Evolutionary conservation across 2,113 vertebrate species (phyloP).

Genomic region (Chunga burmeisteri): DNA sequence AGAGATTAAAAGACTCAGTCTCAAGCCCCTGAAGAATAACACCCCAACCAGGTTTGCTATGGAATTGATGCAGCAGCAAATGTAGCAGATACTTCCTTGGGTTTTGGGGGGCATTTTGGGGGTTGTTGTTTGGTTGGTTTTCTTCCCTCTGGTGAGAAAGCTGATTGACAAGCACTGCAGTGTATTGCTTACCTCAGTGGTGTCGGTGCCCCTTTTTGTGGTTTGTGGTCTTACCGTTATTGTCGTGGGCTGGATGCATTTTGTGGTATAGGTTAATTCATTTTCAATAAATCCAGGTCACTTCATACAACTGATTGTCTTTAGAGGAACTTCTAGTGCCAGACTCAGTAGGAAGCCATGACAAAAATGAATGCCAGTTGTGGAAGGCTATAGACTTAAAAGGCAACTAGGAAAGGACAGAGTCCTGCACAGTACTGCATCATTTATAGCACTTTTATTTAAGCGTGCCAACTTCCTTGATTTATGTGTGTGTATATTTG

Average conservation of each 20-base stretch:
- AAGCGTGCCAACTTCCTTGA: neutral
- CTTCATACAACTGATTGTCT: neutral
- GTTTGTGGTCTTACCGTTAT: neutral
- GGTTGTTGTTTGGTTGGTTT: neutral
- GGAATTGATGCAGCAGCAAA: neutral
- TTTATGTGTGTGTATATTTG: slow-evolving; percentile 30
- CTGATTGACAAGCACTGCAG: neutral
- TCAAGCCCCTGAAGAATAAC: neutral
- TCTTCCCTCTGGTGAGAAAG: neutral
- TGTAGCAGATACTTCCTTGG: neutral
- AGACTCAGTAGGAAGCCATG: neutral
- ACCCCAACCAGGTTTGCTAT: neutral
- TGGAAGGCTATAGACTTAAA: neutral
- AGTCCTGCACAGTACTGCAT: neutral
- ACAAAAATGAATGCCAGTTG: neutral
- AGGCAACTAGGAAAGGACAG: neutral
- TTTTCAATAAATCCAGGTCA: neutral
- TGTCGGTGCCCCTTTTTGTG: neutral
- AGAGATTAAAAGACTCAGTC: neutral
- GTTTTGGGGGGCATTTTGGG: neutral
- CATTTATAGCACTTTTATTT: neutral
- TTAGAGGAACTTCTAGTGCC: neutral
- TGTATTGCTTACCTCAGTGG: neutral
- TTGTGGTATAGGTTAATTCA: neutral
- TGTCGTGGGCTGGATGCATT: neutral